Conservation (phyloP, 2,888 invertebrate genomes). For the Pristionchus mayeri region DNA sequence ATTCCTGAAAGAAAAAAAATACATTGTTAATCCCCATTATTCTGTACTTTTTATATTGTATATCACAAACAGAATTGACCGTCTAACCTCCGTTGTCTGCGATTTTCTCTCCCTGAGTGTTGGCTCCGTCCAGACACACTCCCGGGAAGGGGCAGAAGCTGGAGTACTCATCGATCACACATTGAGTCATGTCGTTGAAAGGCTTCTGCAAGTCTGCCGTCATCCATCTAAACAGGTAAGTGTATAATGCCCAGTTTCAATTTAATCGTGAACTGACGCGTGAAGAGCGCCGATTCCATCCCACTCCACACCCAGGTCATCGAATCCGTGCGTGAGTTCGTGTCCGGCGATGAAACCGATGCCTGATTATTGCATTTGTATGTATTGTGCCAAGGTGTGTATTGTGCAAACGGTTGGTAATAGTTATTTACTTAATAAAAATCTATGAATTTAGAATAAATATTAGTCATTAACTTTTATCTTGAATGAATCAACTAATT, state of each 20-base stretch:
- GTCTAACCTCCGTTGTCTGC: slow-evolving; percentile 79
- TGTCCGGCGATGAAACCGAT: slow-evolving; percentile 99
- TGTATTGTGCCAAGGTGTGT: no score
- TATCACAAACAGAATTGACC: background rate
- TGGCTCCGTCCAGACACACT: slow-evolving; percentile 76
- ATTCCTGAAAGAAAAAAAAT: slow-evolving; percentile 76
- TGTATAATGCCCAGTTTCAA: background rate
- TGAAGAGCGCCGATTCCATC: slow-evolving; percentile 63
- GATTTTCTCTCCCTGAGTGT: slow-evolving; percentile 81
- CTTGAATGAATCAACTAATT: background rate
- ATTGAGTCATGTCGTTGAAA: slow-evolving; percentile 66
- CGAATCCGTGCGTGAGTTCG: slow-evolving; percentile 95
- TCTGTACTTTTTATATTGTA: background rate
- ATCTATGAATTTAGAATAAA: no score
- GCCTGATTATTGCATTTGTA: slow-evolving; percentile 74
- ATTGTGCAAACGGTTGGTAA: no score
- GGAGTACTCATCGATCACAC: slow-evolving; percentile 67
- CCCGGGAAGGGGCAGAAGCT: slow-evolving; percentile 68
- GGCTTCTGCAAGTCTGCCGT: slow-evolving; percentile 54
- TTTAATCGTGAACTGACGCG: slow-evolving; percentile 43
- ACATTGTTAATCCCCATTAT: slow-evolving; percentile 52
- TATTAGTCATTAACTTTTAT: no score
- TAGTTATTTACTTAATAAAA: no score
- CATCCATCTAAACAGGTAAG: slow-evolving; percentile 61
- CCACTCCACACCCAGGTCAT: slow-evolving; percentile 81